These are phyloP conservation scores for Alfaro cultratus DNA, from an alignment of 2,797 vertebrate species.

Conservation along the genomic window DNA sequence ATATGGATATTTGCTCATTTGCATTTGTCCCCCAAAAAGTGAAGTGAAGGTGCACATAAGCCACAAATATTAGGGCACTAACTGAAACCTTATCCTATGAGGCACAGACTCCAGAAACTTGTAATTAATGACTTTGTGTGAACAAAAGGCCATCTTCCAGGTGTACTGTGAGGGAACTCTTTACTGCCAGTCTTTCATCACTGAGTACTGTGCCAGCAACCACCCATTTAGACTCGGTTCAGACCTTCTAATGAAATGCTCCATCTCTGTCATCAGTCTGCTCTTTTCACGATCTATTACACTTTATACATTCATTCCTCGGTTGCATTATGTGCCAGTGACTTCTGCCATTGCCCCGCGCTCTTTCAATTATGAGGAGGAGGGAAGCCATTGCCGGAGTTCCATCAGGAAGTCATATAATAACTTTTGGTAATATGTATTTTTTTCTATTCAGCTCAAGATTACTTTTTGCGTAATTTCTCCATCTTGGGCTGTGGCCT, in stretches of 20 bases:
- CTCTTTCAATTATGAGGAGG: conserved; percentile 61
- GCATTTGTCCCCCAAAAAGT: background rate
- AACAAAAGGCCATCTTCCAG: conserved; percentile 58
- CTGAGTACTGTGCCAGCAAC: conserved; percentile 44
- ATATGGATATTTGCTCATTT: background rate
- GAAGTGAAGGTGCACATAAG: background rate
- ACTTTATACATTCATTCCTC: conserved; percentile 60
- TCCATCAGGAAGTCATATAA: conserved; percentile 52
- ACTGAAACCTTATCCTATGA: conserved; percentile 17
- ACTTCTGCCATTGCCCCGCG: conserved; percentile 53
- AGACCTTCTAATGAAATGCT: conserved; percentile 73
- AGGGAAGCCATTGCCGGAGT: conserved; percentile 10
- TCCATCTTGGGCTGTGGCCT: conserved; percentile 20
- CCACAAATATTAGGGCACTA: background rate
- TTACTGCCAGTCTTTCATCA: conserved; percentile 54
- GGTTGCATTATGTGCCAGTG: conserved; percentile 62
- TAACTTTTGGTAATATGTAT: conserved; percentile 45
- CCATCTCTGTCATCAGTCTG: conserved; percentile 71
- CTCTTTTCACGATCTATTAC: conserved; percentile 76
- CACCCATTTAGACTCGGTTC: conserved; percentile 51
- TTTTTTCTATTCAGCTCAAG: conserved; percentile 19
- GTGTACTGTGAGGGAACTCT: conserved; percentile 46
- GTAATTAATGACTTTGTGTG: conserved; percentile 44
- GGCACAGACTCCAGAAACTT: conserved; percentile 11
- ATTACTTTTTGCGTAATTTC: conserved; percentile 47